phyloP scores from a whole-genome alignment of 2,888 invertebrate genomes.

The Neocrepidodera transversa region DNA sequence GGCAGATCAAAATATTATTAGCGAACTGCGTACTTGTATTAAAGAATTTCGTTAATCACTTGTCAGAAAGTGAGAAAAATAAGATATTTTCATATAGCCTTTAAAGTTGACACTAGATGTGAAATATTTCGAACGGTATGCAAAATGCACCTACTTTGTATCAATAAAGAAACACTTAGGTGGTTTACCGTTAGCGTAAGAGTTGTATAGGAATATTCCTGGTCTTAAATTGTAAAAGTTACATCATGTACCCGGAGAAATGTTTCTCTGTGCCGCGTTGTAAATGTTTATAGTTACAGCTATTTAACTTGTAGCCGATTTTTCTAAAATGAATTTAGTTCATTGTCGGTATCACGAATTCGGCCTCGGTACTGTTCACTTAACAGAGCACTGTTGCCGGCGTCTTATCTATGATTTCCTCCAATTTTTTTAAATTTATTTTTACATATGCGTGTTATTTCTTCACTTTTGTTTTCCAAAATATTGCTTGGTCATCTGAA shows the following conservation, averaged over 20 bases:
- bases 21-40: no score
- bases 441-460: no score
- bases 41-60: no score
- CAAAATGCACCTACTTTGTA: not conserved
- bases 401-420: no score
- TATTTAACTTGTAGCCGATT: slow-evolving; percentile 37
- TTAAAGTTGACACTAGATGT: no score
- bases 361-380: slow-evolving; percentile 42
- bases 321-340: slow-evolving; percentile 38
- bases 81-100: no score
- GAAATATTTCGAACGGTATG: slow-evolving; percentile 2
- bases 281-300: slow-evolving; percentile 35
- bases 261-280: slow-evolving; percentile 21
- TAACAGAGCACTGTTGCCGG: slow-evolving; percentile 35
- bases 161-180: not conserved
- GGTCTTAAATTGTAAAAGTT: slow-evolving; percentile 20
- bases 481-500: no score
- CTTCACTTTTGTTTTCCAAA: no score
- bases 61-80: no score
- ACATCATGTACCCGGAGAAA: slow-evolving; percentile 31
- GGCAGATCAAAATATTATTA: no score
- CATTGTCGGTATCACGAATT: slow-evolving; percentile 42
- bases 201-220: slow-evolving; percentile 17
- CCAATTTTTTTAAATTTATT: no score
- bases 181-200: slow-evolving; percentile 1